phyloP scores from a whole-genome alignment of 2,113 vertebrate genomes.

The Lampris megalopsis region DNA sequence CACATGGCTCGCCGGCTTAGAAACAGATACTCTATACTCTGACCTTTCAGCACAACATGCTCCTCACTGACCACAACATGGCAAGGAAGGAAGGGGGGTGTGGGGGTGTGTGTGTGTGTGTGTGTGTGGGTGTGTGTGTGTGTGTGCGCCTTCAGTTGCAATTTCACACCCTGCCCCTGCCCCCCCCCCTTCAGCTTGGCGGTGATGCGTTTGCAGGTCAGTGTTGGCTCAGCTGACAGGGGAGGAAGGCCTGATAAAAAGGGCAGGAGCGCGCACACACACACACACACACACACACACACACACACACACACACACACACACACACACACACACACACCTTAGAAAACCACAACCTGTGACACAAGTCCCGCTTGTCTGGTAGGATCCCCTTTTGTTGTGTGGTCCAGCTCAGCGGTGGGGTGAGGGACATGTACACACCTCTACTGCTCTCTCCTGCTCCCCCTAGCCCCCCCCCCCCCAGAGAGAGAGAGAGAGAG shows the following conservation, averaged over 20 bases:
- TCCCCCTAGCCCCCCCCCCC: too few relatives aligned
- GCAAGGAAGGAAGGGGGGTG: not conserved
- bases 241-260: conserved; percentile 43
- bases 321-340: conserved; percentile 1
- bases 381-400: conserved; percentile 50
- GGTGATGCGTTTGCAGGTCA: conserved; percentile 47
- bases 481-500: too few relatives aligned
- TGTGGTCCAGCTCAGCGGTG: not conserved
- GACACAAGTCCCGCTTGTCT: not conserved
- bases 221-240: conserved; percentile 59
- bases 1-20: too few relatives aligned
- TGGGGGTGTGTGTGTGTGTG: not conserved
- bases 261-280: not conserved
- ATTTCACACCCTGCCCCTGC: conserved; percentile 38
- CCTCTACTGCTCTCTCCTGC: too few relatives aligned
- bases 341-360: not conserved
- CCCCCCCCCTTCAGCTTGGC: conserved; percentile 8
- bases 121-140: not conserved
- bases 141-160: not conserved
- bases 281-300: not conserved
- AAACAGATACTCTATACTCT: too few relatives aligned
- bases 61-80: conserved; percentile 8
- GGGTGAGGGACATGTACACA: too few relatives aligned
- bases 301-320: conserved; percentile 17
- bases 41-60: not conserved